These are phyloP conservation scores for Eulemur rubriventer DNA, from an alignment of 2,797 vertebrate species.

Conservation along the genomic window DNA sequence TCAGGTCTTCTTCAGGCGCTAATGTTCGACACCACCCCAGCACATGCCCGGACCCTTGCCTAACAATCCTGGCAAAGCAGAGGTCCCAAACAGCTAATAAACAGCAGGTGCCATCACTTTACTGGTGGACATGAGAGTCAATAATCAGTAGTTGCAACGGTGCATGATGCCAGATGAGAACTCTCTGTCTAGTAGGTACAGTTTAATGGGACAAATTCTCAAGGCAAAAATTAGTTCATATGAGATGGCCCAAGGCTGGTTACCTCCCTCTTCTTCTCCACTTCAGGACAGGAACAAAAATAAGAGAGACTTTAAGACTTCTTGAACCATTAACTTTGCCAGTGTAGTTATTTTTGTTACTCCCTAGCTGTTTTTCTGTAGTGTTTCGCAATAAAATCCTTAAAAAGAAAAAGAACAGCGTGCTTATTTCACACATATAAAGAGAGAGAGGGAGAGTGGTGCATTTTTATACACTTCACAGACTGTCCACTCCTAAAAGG, in stretches of 20 bases:
- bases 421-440: neutral
- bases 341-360: neutral
- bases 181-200: neutral
- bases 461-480: neutral
- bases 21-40: neutral
- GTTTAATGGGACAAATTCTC: neutral
- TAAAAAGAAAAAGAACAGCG: conserved; percentile 3
- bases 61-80: neutral
- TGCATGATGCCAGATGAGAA: neutral
- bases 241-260: neutral
- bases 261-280: neutral
- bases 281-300: neutral
- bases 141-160: neutral
- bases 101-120: neutral
- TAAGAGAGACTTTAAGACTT: neutral
- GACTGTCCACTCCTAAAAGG: neutral
- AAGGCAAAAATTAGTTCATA: neutral
- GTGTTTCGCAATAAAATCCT: neutral
- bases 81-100: neutral
- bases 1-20: neutral
- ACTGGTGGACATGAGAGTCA: neutral
- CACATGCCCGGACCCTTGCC: neutral
- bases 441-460: neutral
- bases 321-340: neutral
- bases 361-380: neutral